phyloP scores from a whole-genome alignment of 2,797 vertebrate species.

The Silurus aristotelis region DNA sequence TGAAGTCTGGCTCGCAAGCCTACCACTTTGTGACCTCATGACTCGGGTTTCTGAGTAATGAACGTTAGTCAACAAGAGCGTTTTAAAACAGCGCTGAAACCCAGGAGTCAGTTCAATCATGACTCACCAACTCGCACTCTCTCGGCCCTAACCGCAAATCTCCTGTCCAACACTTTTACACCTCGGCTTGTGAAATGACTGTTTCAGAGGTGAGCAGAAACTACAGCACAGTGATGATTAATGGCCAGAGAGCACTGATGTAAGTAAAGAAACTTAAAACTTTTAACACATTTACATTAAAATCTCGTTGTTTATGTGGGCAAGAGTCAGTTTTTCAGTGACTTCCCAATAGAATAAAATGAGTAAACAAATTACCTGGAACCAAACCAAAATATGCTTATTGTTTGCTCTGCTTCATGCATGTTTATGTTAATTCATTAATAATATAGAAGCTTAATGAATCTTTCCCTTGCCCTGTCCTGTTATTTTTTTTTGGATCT shows the following conservation, averaged over 20 bases:
- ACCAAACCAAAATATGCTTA: background rate
- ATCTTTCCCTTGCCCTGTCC: background rate
- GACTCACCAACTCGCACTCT: slow-evolving; percentile 11
- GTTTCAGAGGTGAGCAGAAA: slow-evolving; percentile 6
- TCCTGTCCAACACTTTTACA: slow-evolving; percentile 10
- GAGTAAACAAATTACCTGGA: slow-evolving; percentile 7
- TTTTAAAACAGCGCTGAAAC: slow-evolving; percentile 8
- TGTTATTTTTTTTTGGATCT: no score
- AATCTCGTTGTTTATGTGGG: background rate
- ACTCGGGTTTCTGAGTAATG: slow-evolving; percentile 18
- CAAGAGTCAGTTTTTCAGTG: background rate
- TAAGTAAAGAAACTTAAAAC: background rate
- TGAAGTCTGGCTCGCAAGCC: background rate
- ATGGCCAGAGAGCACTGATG: background rate
- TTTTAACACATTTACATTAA: background rate
- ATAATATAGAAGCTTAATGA: background rate
- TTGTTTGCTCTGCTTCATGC: background rate
- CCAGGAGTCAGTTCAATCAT: slow-evolving; percentile 11
- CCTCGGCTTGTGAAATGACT: slow-evolving; percentile 12
- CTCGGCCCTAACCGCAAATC: background rate
- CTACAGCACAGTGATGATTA: slow-evolving; percentile 9
- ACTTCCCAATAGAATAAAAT: background rate
- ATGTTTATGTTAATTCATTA: no score
- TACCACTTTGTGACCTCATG: background rate
- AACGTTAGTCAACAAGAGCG: slow-evolving; percentile 11